Base-by-base conservation (phyloP, 2,888 invertebrate genomes). In the Parnassius orleans region DNA sequence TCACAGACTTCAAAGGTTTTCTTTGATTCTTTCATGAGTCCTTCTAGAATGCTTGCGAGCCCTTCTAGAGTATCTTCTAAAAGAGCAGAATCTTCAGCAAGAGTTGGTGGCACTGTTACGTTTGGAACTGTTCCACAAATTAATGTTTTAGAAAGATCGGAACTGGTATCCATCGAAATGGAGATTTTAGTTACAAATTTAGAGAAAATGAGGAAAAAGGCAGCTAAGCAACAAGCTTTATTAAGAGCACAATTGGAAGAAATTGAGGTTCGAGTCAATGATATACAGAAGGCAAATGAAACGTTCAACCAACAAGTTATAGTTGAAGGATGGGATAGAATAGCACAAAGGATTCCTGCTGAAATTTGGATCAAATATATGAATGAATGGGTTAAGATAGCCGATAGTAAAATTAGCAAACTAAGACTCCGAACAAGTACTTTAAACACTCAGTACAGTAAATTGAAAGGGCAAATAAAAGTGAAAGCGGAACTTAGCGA, bases 341-440 rank as follows among this genome's bases (percentile, higher is more conserved):
- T 94, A 53, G 94, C 93, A 0, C 93, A 93, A 65, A 85, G 93
- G 66, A 93, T 94, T 60, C 93, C 94, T 0, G 93, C 93, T 0
- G 94, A 95, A 75, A 93, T 93, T 54, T 89, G 86, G 89, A 85
- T 86, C 46, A 87, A 93, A 68, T 94, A 91, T 72, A 92, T 94
- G 90, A 92, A 92, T 0, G 93, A 94, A 65, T 94, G 94, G 93
- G 75, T 93, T 12, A 93, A 93, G 73, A 82, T 83, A 7, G 81
- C 90, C 0, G 92, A 93, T 67, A 87, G 87, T 3, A 86, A 92
- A 62, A 92, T 93, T 1, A 94, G 93, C 9, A 94, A 94, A 72
- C 73, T 94, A 0, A 81, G 94, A 53, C 80, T 95, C 0, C 81
- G 93, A 62, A 93, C 92, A 0, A 90, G 92, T 61, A 93, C 93